A percentile compares a stretch with the other conserved stretches of the same genome.
Evolutionary conservation across 2,888 invertebrate species (phyloP).

Genomic region (Macroteleia sp.): DNA sequence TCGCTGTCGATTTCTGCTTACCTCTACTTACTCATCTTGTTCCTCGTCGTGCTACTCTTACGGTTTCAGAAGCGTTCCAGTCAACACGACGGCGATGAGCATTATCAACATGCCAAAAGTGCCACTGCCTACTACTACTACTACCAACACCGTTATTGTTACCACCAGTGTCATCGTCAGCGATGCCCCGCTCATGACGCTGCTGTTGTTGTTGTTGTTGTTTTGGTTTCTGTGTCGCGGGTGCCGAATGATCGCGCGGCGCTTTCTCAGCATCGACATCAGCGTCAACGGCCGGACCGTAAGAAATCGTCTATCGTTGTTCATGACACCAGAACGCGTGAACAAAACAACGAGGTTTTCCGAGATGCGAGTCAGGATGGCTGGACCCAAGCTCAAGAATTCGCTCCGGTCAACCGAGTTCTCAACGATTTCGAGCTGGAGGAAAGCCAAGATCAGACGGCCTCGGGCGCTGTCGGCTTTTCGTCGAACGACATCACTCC

Average conservation of each 20-base stretch:
- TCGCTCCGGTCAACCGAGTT: conserved; percentile 6
- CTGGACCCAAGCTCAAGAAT: not conserved
- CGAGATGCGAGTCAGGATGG: not conserved
- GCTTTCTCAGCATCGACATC: conserved; percentile 27
- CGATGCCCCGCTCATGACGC: conserved; percentile 34
- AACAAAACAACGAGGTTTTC: not conserved
- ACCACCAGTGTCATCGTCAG: conserved; percentile 31
- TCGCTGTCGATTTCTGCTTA: conserved; percentile 26
- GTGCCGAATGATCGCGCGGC: conserved; percentile 18
- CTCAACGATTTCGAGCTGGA: conserved; percentile 27
- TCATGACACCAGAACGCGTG: not conserved
- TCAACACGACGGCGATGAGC: conserved; percentile 46
- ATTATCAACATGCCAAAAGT: conserved; percentile 66
- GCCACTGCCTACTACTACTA: conserved; percentile 71
- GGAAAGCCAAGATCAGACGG: conserved; percentile 6
- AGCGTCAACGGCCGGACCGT: conserved; percentile 4
- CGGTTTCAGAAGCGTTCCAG: conserved; percentile 25
- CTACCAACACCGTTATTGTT: conserved; percentile 31
- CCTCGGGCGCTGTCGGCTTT: conserved; percentile 20
- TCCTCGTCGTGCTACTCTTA: conserved; percentile 29
- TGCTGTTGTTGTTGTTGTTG: conserved; percentile 54
- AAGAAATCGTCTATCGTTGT: not conserved
- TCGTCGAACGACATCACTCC: conserved; percentile 24
- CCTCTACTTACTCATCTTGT: conserved; percentile 21
- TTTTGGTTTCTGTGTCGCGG: conserved; percentile 40